phyloP scores from a whole-genome alignment of 2,888 invertebrate species.

The Oxytorus armatus region DNA sequence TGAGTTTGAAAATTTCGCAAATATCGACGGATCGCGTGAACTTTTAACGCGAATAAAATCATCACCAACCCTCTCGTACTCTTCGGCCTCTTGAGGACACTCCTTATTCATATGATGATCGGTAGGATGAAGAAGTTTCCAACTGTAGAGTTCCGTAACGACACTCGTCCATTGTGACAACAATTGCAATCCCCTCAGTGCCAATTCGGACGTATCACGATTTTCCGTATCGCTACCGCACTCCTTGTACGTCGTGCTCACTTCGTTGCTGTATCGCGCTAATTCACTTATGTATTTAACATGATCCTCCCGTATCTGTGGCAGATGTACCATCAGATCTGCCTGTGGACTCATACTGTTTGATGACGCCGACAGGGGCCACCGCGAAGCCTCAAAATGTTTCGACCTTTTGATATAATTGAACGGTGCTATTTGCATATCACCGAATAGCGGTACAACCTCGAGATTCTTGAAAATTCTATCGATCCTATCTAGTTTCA shows the following conservation, averaged over 20 bases:
- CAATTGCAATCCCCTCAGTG: conserved; percentile 95
- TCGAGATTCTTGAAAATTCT: conserved; percentile 98
- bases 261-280: conserved; percentile 88
- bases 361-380: conserved; percentile 94
- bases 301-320: conserved; percentile 97
- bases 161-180: conserved; percentile 98
- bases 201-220: conserved; percentile 95
- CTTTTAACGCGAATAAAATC: conserved; percentile 8
- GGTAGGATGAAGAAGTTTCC: conserved; percentile 99
- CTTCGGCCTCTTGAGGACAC: conserved; percentile 98
- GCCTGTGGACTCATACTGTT: conserved; percentile 95
- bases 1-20: conserved; percentile 35
- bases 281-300: conserved; percentile 98
- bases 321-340: conserved; percentile 97
- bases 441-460: conserved; percentile 98
- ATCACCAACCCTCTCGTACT: conserved; percentile 94
- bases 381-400: conserved; percentile 94
- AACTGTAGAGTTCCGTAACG: conserved; percentile 98
- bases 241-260: conserved; percentile 97
- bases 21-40: conserved; percentile 28
- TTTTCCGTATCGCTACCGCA: conserved; percentile 96
- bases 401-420: conserved; percentile 98
- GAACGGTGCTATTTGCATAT: conserved; percentile 99
- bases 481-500: conserved; percentile 97
- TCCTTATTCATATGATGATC: conserved; percentile 98